Evolutionary conservation across 1,140 invertebrate genomes (phyloP), one percentile per base, ranked within the genome.

Genomic region (Brevipalpus yothersi): DNA sequence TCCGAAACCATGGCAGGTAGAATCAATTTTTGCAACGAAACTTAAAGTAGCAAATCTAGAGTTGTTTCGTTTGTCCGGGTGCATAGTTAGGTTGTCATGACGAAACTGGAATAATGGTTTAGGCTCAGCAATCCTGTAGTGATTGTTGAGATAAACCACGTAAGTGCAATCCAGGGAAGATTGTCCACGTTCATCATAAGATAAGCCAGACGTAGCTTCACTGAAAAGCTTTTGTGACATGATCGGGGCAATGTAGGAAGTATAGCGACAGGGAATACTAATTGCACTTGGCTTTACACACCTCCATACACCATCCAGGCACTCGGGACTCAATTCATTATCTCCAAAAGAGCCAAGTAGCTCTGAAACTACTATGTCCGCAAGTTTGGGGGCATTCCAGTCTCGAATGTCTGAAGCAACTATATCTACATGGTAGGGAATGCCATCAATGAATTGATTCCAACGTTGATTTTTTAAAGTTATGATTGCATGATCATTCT

Each of bases 271-370:
- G 7, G 93, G 93, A 71, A 97, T 95, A 68, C 21, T 57, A 42
- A 59, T 47, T 31, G 47, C 58, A 41, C 65, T 68, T 81, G 80
- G 78, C 75, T 87, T 91, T 0, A 96, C 71, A 64, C 91, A 83
- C 49, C 81, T 78, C 66, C 90, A 81, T 13, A 89, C 90, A 8
- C 92, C 91, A 76, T 98, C 91, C 13, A 99, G 76, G 74, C 94
- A 98, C 72, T 99, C 95, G 0, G 95, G 95, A 1, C 89, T 94
- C 1, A 99, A 77, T 75, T 99, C 95, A 72, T 99, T 99, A 70
- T 98, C 93, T 19, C 91, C 92, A 77, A 98, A 97, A 11, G 93
- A 97, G 7, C 95, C 86, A 10, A 99, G 75, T 17, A 99, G 74
- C 75, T 99, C 95, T 11, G 91, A 96, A 1, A 99, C 84, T 41